Evolutionary conservation across 1,140 invertebrate genomes (phyloP), one percentile per base, ranked within the genome.

Genomic region (Aphis gossypii): DNA sequence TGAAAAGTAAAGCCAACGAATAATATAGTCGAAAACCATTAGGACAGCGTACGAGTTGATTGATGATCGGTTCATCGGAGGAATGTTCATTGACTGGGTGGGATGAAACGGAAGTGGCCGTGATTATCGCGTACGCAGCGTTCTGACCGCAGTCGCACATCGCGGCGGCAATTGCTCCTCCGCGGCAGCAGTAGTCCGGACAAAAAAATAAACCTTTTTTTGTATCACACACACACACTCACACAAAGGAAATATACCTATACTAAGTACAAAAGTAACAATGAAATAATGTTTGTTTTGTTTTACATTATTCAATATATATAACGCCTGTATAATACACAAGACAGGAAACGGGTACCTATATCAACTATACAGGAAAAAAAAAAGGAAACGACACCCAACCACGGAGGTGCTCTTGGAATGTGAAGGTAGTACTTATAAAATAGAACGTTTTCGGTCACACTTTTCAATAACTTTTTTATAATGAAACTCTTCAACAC

Each of bases 61-160:
- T 93, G 92, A 93, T 93, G 92, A 93, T 93, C 92, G 92, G 92
- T 93, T 93, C 51, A 93, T 93, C 92, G 92, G 82, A 84, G 92
- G 92, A 93, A 93, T 56, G 92, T 93, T 56, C 92, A 86, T 86
- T 93, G 92, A 86, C 92, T 86, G 82, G 76, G 48, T 20, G 20
- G 76, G 35, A 83, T 44, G 11, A 46, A 84, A 86, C 92, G 92
- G 92, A 93, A 93, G 92, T 93, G 92, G 92, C 82, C 82, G 92
- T 93, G 92, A 93, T 93, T 93, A 93, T 51, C 92, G 92, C 82
- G 92, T 93, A 93, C 91, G 68, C 68, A 51, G 35, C 35, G 82
- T 84, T 51, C 92, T 93, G 82, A 93, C 92, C 92, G 92, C 92
- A 93, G 92, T 93, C 46, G 48, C 48, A 93, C 90, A 84, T 86